Evolutionary conservation across 2,797 vertebrate species (phyloP).

Genomic region (Carduelis carduelis): DNA sequence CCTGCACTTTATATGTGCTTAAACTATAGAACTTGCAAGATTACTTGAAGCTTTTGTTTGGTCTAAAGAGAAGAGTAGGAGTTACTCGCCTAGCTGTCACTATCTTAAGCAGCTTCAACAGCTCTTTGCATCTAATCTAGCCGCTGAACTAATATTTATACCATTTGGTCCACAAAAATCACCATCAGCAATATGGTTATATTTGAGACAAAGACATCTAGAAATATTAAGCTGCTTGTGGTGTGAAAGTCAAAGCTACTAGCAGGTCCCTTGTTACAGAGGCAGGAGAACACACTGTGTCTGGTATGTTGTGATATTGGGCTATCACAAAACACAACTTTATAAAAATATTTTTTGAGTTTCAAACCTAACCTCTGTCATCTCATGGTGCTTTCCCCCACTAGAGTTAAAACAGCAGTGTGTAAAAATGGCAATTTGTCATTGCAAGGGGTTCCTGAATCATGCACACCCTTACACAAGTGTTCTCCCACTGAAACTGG

Average conservation of each 20-base stretch:
- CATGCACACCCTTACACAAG: background rate
- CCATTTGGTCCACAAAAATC: background rate
- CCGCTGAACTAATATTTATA: background rate
- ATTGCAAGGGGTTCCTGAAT: background rate
- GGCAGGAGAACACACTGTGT: background rate
- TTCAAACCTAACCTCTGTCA: background rate
- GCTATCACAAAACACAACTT: background rate
- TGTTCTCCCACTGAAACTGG: background rate
- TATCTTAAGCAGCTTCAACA: background rate
- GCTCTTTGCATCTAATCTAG: background rate
- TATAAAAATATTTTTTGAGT: background rate
- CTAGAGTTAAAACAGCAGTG: background rate
- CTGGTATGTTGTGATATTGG: fast-evolving
- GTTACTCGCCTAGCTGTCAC: background rate
- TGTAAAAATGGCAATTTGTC: background rate
- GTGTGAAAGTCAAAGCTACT: background rate
- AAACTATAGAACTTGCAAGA: background rate
- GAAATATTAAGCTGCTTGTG: background rate
- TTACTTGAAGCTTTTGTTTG: slow-evolving; percentile 25
- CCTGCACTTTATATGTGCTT: background rate
- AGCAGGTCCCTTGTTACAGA: fast-evolving
- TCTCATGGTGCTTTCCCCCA: background rate
- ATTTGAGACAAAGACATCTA: background rate
- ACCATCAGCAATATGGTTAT: background rate
- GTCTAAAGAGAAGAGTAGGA: background rate